These are phyloP conservation scores for Drosophila pachea DNA, from an alignment of 1,140 invertebrate genomes.

Conservation along the genomic window DNA sequence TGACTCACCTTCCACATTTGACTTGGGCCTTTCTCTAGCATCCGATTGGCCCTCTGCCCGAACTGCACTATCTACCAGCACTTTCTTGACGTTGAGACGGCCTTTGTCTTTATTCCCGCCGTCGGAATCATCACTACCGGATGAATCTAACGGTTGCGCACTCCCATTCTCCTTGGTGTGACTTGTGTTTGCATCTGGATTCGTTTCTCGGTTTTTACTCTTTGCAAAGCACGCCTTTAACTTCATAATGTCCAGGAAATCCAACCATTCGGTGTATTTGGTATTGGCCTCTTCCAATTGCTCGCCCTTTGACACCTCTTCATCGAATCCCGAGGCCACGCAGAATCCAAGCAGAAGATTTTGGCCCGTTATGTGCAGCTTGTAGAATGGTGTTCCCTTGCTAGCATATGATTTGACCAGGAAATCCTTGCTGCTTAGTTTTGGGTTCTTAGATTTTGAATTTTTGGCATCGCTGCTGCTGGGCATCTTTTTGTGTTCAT, in stretches of 20 bases:
- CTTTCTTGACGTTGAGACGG: too few species aligned
- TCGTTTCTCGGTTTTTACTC: too few species aligned
- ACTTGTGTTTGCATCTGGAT: too few species aligned
- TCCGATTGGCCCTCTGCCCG: too few species aligned
- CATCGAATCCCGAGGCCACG: background rate
- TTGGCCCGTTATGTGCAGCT: conserved; percentile 29
- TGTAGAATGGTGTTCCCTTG: conserved; percentile 32
- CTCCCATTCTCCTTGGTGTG: too few species aligned
- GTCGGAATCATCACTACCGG: too few species aligned
- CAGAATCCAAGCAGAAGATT: conserved; percentile 50
- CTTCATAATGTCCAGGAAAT: conserved; percentile 34
- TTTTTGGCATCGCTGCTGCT: background rate
- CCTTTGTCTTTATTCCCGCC: too few species aligned
- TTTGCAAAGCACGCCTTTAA: conserved; percentile 6
- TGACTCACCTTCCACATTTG: too few species aligned
- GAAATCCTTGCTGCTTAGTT: background rate
- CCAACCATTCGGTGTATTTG: conserved; percentile 18
- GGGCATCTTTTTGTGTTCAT: background rate
- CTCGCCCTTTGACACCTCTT: background rate
- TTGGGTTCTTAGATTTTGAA: background rate
- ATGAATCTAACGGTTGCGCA: too few species aligned
- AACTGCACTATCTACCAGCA: too few species aligned
- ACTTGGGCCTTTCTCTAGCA: too few species aligned
- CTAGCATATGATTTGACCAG: conserved; percentile 28
- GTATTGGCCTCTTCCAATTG: background rate